These are phyloP conservation scores for Eurois occulta DNA, from an alignment of 2,888 invertebrate species.

Conservation along the genomic window DNA sequence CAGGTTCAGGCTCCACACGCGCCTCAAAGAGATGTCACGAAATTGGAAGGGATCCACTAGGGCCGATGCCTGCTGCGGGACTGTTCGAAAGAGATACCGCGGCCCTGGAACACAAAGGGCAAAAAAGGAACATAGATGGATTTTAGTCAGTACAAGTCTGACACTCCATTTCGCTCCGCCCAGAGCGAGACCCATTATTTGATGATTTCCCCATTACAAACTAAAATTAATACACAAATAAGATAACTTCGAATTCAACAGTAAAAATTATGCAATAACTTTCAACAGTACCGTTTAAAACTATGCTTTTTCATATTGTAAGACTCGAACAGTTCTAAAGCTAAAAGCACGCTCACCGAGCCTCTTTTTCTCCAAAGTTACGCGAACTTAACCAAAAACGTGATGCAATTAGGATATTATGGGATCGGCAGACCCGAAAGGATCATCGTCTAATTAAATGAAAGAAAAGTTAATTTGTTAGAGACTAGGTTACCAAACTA, in stretches of 20 bases:
- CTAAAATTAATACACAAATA: not conserved
- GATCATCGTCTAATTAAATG: constrained; percentile 48
- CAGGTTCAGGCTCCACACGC: too few species aligned
- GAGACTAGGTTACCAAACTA: constrained; percentile 34
- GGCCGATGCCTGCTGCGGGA: too few species aligned
- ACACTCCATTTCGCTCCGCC: too few species aligned
- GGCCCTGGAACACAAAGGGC: too few species aligned
- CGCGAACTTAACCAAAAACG: constrained; percentile 29
- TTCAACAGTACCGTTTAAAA: not conserved
- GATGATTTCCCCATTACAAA: too few species aligned
- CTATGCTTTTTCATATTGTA: not conserved
- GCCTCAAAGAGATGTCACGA: too few species aligned
- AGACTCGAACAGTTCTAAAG: not conserved
- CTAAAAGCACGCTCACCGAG: not conserved
- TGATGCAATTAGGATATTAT: constrained; percentile 32
- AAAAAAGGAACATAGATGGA: too few species aligned
- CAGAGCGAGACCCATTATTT: too few species aligned
- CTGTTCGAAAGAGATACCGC: too few species aligned
- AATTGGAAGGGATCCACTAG: too few species aligned
- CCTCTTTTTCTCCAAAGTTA: constrained; percentile 4
- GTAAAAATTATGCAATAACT: not conserved
- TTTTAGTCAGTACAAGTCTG: too few species aligned
- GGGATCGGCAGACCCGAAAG: constrained; percentile 36
- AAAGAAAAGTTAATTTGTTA: constrained; percentile 48
- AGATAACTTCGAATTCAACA: not conserved